These are phyloP conservation scores for Saturnia pavonia DNA, from an alignment of 2,888 invertebrate species.

Conservation along the genomic window DNA sequence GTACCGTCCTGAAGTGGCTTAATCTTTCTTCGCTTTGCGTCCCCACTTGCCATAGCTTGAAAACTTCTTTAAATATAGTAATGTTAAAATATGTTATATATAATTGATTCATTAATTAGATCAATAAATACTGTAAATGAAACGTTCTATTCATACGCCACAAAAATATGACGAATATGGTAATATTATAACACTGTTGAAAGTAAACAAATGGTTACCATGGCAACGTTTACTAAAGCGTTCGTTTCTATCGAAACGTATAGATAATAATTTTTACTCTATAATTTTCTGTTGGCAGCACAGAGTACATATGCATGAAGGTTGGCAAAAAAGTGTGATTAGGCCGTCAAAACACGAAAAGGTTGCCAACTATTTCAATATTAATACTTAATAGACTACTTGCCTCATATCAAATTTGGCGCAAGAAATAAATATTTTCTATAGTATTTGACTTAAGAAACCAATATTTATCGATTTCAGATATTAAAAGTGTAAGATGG, in stretches of 20 bases:
- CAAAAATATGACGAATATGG: background rate
- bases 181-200: background rate
- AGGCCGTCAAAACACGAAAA: too few species aligned
- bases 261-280: background rate
- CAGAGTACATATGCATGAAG: too few species aligned
- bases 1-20: conserved; percentile 34
- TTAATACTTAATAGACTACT: too few species aligned
- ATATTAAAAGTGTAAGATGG: too few species aligned
- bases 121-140: background rate
- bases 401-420: too few species aligned
- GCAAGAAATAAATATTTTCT: too few species aligned
- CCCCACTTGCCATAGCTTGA: conserved; percentile 55
- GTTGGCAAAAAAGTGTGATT: too few species aligned
- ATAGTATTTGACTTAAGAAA: too few species aligned
- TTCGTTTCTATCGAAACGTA: background rate
- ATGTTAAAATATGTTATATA: background rate
- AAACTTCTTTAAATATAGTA: background rate
- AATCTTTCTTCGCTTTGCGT: conserved; percentile 48
- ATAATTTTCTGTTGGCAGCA: background rate
- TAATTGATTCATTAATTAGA: background rate
- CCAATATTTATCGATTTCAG: too few species aligned
- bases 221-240: background rate
- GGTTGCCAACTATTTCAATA: too few species aligned
- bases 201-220: background rate
- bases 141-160: background rate